Conservation (phyloP, 2,888 invertebrate species). For the Elgonia sp. region DNA sequence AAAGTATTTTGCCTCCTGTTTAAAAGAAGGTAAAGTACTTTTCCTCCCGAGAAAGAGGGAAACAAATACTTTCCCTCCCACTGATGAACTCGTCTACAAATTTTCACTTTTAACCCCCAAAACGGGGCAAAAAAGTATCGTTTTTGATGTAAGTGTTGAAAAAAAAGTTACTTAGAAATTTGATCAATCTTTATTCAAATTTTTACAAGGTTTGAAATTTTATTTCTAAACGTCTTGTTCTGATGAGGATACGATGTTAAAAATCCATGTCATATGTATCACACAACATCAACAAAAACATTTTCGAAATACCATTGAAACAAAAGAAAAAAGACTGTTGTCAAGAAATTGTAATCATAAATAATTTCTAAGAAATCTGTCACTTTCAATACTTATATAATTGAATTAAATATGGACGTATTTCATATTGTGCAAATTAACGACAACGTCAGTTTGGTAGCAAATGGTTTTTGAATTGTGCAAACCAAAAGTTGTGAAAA, state of each 20-base stretch:
- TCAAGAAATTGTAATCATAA: slow-evolving; percentile 21
- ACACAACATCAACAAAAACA: background rate
- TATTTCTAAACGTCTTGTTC: background rate
- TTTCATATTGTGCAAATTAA: slow-evolving; percentile 52
- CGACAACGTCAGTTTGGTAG: slow-evolving; percentile 40
- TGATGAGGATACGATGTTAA: background rate
- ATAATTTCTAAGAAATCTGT: slow-evolving; percentile 2
- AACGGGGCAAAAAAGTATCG: too few species aligned
- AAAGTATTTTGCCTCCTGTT: too few species aligned
- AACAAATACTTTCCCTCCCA: too few species aligned
- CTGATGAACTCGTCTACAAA: too few species aligned
- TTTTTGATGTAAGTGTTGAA: too few species aligned
- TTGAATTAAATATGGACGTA: slow-evolving; percentile 33
- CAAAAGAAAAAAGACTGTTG: slow-evolving; percentile 25
- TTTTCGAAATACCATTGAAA: background rate
- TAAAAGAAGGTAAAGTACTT: too few species aligned
- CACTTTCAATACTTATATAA: background rate
- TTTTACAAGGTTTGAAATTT: background rate
- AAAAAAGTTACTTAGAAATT: too few species aligned
- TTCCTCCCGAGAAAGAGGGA: too few species aligned
- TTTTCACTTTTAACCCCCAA: too few species aligned
- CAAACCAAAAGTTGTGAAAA: slow-evolving; percentile 71
- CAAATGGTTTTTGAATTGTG: slow-evolving; percentile 31
- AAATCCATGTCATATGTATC: background rate
- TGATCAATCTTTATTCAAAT: background rate